Evolutionary conservation across 2,113 vertebrate genomes (phyloP).

Genomic region (Gambusia affinis): DNA sequence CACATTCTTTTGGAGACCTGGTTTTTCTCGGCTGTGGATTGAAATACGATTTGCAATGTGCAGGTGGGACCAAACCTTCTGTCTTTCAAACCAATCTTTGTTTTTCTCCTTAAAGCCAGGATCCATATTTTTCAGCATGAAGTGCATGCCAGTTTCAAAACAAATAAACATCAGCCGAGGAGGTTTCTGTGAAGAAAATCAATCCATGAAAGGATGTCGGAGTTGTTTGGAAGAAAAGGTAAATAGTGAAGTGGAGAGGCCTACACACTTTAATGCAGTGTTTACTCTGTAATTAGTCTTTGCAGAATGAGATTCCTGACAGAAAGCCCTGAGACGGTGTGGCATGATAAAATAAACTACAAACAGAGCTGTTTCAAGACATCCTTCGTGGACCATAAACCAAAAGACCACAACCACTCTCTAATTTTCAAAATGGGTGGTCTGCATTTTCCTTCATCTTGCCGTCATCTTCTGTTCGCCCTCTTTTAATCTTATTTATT

Average conservation of each 20-base stretch:
- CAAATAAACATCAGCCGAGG: conserved; percentile 68
- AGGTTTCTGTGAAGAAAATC: conserved; percentile 68
- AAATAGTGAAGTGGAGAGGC: conserved; percentile 76
- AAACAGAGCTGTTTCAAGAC: conserved; percentile 80
- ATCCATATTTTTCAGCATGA: conserved; percentile 63
- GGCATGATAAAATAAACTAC: conserved; percentile 77
- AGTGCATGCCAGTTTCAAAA: conserved; percentile 68
- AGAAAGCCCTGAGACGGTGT: conserved; percentile 73
- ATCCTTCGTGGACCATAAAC: conserved; percentile 81
- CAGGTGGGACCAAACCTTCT: conserved; percentile 48
- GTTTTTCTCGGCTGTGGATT: conserved; percentile 36
- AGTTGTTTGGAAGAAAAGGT: conserved; percentile 77
- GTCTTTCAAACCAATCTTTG: conserved; percentile 79
- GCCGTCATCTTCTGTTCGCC: conserved; percentile 33
- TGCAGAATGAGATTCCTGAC: conserved; percentile 80
- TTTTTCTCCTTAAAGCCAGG: conserved; percentile 62
- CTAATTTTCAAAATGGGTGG: conserved; percentile 78
- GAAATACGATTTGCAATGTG: conserved; percentile 20
- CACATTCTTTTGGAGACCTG: conserved; percentile 27
- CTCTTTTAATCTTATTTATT: conserved; percentile 33
- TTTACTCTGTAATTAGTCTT: conserved; percentile 88
- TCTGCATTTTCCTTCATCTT: conserved; percentile 48
- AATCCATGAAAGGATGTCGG: conserved; percentile 72
- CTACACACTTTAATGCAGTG: conserved; percentile 87
- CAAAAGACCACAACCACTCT: conserved; percentile 75